phyloP scores from a whole-genome alignment of 2,888 invertebrate species.

The Aspidapion aeneum region DNA sequence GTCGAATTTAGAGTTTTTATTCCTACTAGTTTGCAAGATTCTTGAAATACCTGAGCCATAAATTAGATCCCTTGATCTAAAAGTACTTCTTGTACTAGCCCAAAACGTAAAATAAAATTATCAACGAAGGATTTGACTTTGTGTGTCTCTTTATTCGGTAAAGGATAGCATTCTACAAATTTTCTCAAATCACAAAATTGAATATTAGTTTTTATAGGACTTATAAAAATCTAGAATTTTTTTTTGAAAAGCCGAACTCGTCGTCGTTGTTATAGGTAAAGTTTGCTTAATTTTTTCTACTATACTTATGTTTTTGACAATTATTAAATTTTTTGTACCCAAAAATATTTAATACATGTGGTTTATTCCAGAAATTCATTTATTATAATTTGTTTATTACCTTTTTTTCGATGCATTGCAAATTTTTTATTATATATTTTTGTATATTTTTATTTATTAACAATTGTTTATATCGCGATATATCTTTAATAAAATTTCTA shows the following conservation, averaged over 20 bases:
- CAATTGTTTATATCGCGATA: conserved; percentile 5
- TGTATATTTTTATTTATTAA: conserved; percentile 7
- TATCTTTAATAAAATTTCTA: conserved; percentile 12
- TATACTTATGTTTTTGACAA: conserved; percentile 19
- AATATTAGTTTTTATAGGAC: conserved; percentile 11
- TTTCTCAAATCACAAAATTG: conserved; percentile 22
- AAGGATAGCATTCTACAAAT: conserved; percentile 18
- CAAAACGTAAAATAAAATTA: conserved; percentile 26
- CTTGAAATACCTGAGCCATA: conserved; percentile 16
- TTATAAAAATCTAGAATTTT: conserved; percentile 19
- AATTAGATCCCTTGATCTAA: conserved; percentile 24
- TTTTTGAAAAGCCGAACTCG: conserved; percentile 19
- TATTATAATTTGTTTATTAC: conserved; percentile 22
- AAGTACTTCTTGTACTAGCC: conserved; percentile 21
- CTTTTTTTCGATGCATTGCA: conserved; percentile 12
- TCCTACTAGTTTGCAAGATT: conserved; percentile 23
- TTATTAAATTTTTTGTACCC: conserved; percentile 23
- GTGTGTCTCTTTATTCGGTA: conserved; percentile 17
- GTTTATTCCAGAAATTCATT: conserved; percentile 29
- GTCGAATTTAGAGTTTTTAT: conserved; percentile 22
- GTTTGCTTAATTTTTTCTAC: conserved; percentile 9
- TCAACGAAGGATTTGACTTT: conserved; percentile 21
- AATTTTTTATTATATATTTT: conserved; percentile 18
- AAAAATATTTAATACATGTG: conserved; percentile 25
- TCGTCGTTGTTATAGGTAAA: conserved; percentile 19